Evolutionary conservation across 2,888 invertebrate genomes (phyloP), one percentile per base, ranked within the genome.

Genomic region (Heteromurus nitidus): DNA sequence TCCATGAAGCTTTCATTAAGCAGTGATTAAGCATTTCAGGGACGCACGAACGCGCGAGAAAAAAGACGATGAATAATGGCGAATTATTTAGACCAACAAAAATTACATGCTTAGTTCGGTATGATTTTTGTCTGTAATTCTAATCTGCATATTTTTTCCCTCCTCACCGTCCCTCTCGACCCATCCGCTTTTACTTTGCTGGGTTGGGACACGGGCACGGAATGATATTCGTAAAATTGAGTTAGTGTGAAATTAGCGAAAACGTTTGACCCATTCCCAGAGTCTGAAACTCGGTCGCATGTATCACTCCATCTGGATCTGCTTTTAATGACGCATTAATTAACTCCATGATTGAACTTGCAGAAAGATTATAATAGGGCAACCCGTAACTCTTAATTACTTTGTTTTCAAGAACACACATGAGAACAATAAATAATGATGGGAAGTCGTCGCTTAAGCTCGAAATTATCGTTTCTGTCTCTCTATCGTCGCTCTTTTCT

Each of bases 401-500:
- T 77, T 68, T 67, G 60, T 76, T 76, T 77, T 77, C 62, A 69
- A 77, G 77, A 77, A 77, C 77, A 77, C 77, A 77, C 76, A 76
- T 70, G 77, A 77, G 77, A 69, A 70, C 69, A 64, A 20, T 77
- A 69, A 36, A 77, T 77, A 77, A 77, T 77, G 77, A 77, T 69
- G 77, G 77, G 77, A 77, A 77, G 77, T 77, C 50, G 50, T 58
- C 77, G 68, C 69, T 69, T 47, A 30, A n/a, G 55, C 26, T 65
- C 42, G n/a, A 47, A 65, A 65, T 47, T 44, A 47, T 53, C 68
- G 53, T 50, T 53, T 53, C 20, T 28, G 3, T 58, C 47, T 16
- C 58, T 22, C 13, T 22, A 5, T 53, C 5, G 18, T 3, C 22
- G 53, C 53, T 53, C 53, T 13, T n/a, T n/a, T n/a, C n/a, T n/a